These are phyloP conservation scores for Eupeodes latifasciatus DNA, from an alignment of 2,888 invertebrate genomes.

Conservation along the genomic window DNA sequence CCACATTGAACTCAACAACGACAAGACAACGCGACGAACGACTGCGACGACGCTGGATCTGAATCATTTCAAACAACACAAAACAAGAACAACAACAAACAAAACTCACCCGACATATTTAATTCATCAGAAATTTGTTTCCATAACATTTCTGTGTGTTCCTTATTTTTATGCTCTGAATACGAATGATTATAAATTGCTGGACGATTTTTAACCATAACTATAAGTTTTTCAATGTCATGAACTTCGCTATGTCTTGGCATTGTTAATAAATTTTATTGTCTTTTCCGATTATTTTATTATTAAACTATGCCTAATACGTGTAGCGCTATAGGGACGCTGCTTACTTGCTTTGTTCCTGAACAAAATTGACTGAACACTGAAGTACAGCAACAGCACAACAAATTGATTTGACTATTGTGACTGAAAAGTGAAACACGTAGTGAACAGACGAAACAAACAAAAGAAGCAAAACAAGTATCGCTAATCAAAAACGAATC, in stretches of 20 bases:
- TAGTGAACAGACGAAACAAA: not conserved
- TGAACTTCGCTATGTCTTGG: not conserved
- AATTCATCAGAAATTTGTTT: not conserved
- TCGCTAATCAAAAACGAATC: not conserved
- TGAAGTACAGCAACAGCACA: not conserved
- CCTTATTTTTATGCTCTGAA: not conserved
- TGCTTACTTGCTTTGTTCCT: not conserved
- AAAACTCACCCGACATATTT: not conserved
- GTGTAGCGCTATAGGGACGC: not conserved
- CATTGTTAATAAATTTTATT: not conserved
- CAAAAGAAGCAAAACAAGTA: not conserved
- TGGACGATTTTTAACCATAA: not conserved
- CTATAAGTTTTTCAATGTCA: constrained; percentile 1
- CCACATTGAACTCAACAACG: too few species aligned
- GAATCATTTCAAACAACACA: not conserved
- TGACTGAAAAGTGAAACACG: too few species aligned
- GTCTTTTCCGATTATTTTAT: not conserved
- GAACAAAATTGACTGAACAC: constrained; percentile 4
- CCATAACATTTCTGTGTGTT: not conserved
- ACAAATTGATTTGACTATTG: too few species aligned
- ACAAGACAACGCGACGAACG: not conserved
- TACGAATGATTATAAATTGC: not conserved
- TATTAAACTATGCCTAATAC: not conserved
- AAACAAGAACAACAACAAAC: not conserved
- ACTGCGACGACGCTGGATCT: not conserved